Evolutionary conservation across 2,888 invertebrate genomes (phyloP).

Genomic region (Netelia melanura): DNA sequence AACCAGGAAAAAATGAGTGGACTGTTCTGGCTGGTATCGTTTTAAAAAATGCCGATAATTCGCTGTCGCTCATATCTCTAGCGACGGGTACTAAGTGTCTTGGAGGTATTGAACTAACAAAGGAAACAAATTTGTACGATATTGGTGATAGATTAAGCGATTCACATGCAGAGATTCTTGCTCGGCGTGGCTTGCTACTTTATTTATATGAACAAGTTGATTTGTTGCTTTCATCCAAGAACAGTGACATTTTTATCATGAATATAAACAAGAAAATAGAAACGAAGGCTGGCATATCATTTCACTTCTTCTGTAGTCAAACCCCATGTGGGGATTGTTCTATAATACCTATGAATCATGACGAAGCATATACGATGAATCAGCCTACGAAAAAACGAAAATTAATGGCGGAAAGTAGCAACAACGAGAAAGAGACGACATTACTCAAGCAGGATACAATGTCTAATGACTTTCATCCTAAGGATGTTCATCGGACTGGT

Average conservation of each 20-base stretch:
- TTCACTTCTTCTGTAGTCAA: constrained; percentile 95
- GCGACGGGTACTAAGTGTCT: constrained; percentile 97
- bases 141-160: constrained; percentile 93
- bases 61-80: constrained; percentile 90
- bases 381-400: constrained; percentile 55
- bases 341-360: constrained; percentile 88
- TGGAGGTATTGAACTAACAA: constrained; percentile 87
- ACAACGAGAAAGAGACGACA: constrained; percentile 69
- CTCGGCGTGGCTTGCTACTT: constrained; percentile 92
- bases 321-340: constrained; percentile 98
- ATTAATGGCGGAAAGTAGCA: constrained; percentile 62
- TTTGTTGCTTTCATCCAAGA: constrained; percentile 78
- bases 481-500: constrained; percentile 92
- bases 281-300: constrained; percentile 87
- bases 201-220: constrained; percentile 90
- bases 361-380: constrained; percentile 53
- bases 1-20: constrained; percentile 92
- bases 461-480: not conserved
- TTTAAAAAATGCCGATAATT: constrained; percentile 80
- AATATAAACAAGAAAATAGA: constrained; percentile 83
- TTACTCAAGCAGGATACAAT: not conserved
- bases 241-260: constrained; percentile 82
- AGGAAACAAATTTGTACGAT: constrained; percentile 85
- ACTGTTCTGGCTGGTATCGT: constrained; percentile 93
- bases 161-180: constrained; percentile 96